Conservation (phyloP, 2,113 vertebrate species). For the Sylvilagus bachmani region DNA sequence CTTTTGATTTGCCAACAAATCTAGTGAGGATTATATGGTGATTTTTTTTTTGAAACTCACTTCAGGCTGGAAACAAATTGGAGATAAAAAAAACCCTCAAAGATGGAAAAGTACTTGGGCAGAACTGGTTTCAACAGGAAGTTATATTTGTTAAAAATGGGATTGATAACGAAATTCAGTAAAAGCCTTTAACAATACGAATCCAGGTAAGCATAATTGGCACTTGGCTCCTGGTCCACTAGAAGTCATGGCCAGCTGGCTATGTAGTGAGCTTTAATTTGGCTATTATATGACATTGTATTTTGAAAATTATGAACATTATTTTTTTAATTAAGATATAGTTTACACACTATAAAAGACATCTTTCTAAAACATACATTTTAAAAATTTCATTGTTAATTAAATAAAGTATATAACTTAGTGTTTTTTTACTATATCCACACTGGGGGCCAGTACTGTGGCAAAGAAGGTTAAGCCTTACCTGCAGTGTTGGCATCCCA, state of each 20-base stretch:
- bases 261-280: not conserved
- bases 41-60: not conserved
- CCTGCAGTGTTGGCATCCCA: no score
- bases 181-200: not conserved
- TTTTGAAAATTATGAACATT: not conserved
- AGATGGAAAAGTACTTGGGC: conserved; percentile 1
- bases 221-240: not conserved
- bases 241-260: not conserved
- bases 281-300: not conserved
- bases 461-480: no score
- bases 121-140: conserved; percentile 9
- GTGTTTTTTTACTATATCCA: not conserved
- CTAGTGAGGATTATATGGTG: not conserved
- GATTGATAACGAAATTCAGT: conserved; percentile 40
- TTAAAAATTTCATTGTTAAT: not conserved
- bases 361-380: not conserved
- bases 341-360: not conserved
- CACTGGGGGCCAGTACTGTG: no score
- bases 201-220: conserved; percentile 2
- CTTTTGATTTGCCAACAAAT: not conserved
- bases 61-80: conserved; percentile 19
- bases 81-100: not conserved
- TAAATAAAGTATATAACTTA: not conserved
- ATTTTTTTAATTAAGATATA: not conserved
- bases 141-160: not conserved